Base-by-base conservation (phyloP, 2,888 invertebrate species). In the Caenorhabditis drosophilae region DNA sequence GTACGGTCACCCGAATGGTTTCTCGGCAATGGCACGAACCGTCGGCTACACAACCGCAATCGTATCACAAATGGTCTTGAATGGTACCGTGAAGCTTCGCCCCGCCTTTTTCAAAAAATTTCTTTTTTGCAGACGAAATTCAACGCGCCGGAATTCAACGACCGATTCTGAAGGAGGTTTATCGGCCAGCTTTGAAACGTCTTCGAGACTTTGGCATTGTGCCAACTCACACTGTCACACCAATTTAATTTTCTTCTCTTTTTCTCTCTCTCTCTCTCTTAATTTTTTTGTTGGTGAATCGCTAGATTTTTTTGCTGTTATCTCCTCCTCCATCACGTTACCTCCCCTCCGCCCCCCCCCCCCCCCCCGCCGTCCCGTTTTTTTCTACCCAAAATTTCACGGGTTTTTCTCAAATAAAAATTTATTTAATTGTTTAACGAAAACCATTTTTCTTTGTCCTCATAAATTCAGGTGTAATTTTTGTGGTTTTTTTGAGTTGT, bases 1-100 rank as follows among this genome's bases (percentile, higher is more conserved):
- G 54, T 93, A 98, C 76, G 97, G 97, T 0, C 86, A 87, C 18
- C 79, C 84, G 7, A 73, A 84, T 54, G 77, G 75, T 52, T 92
- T 92, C 85, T 94, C 96, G 0, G 98, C 98, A 25, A 99, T 98
- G 98, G 91, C 93, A 0, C 89, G 91, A 80, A 91, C 92, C 9
- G 93, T 94, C 9, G 93, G 93, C 22, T 92, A 89, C 86, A 97
- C 90, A 0, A 90, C 94, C 6, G 98, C 93, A 20, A 97, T 98
- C 77, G 94, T 96, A 1, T 90, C 93, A 0, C 94, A 94, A 86
- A 99, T 98, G 98, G 89, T 98, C 64, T 87, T 98, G 15, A 93
- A 95, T 85, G 96, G 95, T 92, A n/a, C 23, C n/a, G n/a, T n/a
- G n/a, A n/a, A n/a, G n/a, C n/a, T n/a, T n/a, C n/a, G n/a, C n/a